Percentiles rank a stretch among this genome's conserved stretches.
phyloP scores from a whole-genome alignment of 2,888 invertebrate species.

The Vesta saturnalis region DNA sequence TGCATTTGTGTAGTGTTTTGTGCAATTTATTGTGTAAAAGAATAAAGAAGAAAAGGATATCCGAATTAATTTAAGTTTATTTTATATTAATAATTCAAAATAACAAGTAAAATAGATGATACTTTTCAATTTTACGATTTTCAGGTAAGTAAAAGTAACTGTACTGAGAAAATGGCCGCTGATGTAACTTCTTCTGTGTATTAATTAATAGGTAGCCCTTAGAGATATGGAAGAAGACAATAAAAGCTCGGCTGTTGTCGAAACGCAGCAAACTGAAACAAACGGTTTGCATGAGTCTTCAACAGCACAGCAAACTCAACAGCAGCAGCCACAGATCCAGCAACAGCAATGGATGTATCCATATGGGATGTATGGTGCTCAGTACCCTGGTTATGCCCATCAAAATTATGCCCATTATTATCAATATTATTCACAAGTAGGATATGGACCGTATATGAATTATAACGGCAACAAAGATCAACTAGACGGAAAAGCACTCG shows the following conservation, averaged over 20 bases:
- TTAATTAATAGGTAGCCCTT: slow-evolving; percentile 33
- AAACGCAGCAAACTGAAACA: background rate
- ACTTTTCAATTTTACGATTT: slow-evolving; percentile 26
- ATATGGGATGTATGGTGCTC: slow-evolving; percentile 43
- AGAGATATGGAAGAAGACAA: slow-evolving; percentile 29
- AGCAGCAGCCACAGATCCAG: slow-evolving; percentile 8
- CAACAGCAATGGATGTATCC: slow-evolving; percentile 43
- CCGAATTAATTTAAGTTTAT: background rate
- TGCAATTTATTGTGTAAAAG: background rate
- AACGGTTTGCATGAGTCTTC: slow-evolving; percentile 21
- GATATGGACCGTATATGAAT: slow-evolving; percentile 47
- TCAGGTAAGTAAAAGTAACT: slow-evolving; percentile 19
- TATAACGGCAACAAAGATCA: slow-evolving; percentile 58
- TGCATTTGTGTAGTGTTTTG: background rate
- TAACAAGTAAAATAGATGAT: slow-evolving; percentile 27
- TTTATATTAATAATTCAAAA: slow-evolving; percentile 30
- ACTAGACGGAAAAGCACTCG: slow-evolving; percentile 37
- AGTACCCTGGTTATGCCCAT: slow-evolving; percentile 38
- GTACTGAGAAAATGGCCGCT: slow-evolving; percentile 11
- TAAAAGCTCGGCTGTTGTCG: slow-evolving; percentile 18
- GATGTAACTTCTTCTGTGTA: background rate
- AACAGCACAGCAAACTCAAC: slow-evolving; percentile 3
- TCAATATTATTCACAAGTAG: slow-evolving; percentile 59
- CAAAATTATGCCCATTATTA: slow-evolving; percentile 64
- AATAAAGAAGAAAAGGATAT: background rate